Base-by-base conservation (phyloP, 2,888 invertebrate species). In the Portevinia maculata region DNA sequence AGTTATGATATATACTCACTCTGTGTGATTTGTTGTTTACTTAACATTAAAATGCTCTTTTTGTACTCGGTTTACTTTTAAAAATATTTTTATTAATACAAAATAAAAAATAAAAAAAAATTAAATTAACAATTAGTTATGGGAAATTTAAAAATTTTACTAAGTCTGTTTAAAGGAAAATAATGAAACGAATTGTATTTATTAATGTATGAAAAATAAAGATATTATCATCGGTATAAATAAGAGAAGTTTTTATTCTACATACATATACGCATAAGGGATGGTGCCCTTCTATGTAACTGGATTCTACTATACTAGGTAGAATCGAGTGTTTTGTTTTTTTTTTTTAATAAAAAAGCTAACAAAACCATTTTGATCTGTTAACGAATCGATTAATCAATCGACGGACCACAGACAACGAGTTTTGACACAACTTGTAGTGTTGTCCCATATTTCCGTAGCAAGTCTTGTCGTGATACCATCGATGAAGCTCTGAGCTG, bases 101-200 rank as follows among this genome's bases (percentile, higher is more conserved):
- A 52, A 83, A 34, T 11, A 53, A 46, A 73, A 28, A 15, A 13
- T 15, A 28, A 41, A 13, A 57, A n/a, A 59, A 37, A 50, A 59
- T 59, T 11, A 50, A 34, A 60, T 50, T 59, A 41, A 65, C 21
- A 67, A 67, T 83, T 30, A 83, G 83, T 83, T 83, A 76, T 83
- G 76, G 53, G 19, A 81, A 76, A 71, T 71, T 67, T 83, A 60
- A 67, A 59, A 83, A 78, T 76, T 78, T 60, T 76, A 83, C 69
- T 73, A 73, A 84, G 78, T 84, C 71, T 84, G 78, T 84, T 84
- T 37, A 79, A 84, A 73, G 48, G 53, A 84, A 24, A 78, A 79
- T 84, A 85, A 83, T 79, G 83, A 85, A 85, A 83, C 79, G 84
- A 85, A 85, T 81, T 85, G 85, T 85, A 84, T 84, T 84, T 85